Evolutionary conservation across 92 coral and sea anemone genomes (phyloP).

Genomic region (Heteractis magnifica): DNA sequence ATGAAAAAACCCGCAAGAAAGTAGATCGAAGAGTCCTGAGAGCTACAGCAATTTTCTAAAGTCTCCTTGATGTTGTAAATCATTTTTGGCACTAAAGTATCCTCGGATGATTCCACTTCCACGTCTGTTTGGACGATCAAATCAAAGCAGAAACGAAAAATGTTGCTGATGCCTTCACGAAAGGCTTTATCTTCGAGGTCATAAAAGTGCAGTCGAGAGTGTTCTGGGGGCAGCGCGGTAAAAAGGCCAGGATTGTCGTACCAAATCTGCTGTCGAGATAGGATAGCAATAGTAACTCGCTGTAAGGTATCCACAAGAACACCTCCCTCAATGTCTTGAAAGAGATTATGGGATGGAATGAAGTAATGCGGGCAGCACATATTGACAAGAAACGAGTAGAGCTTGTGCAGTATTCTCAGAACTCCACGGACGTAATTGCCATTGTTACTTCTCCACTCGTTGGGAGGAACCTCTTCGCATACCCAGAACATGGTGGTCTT

Average conservation of each 20-base stretch:
- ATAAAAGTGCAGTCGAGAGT: constrained; percentile 27
- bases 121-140: constrained; percentile 12
- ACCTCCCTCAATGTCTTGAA: constrained; percentile 29
- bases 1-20: constrained; percentile 15
- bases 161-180: constrained; percentile 27
- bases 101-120: constrained; percentile 3
- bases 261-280: constrained; percentile 44
- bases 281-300: constrained; percentile 28
- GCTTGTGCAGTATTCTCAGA: constrained; percentile 33
- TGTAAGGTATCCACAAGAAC: constrained; percentile 37
- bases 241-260: constrained; percentile 41
- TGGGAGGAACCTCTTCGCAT: constrained; percentile 29
- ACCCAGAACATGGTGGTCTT: constrained; percentile 44
- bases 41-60: constrained; percentile 21
- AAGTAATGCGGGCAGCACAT: constrained; percentile 38
- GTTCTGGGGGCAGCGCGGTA: constrained; percentile 35
- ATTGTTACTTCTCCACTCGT: constrained; percentile 32
- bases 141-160: constrained; percentile 19
- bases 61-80: constrained; percentile 23
- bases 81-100: constrained; percentile 12
- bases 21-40: constrained; percentile 8
- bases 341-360: constrained; percentile 33
- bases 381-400: constrained; percentile 34
- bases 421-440: not conserved
- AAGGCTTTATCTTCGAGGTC: constrained; percentile 35